Evolutionary conservation across 2,113 vertebrate species (phyloP), one percentile per base, ranked within the genome.

Genomic region (Regulus satrapa): DNA sequence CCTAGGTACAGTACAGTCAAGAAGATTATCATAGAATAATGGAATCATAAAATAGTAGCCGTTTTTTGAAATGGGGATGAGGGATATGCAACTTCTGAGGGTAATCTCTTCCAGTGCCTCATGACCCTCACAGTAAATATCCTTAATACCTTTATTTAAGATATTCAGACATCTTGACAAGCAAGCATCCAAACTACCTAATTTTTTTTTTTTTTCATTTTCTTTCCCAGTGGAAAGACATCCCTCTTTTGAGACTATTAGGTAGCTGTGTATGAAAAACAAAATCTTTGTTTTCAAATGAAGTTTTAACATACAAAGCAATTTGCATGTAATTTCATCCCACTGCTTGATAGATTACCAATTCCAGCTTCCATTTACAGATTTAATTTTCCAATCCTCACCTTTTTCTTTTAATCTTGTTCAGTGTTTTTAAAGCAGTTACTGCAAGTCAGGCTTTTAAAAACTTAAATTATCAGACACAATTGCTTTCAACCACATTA

Each of bases 401-500:
- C 68, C 38, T 93, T 77, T 85, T 85, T 55, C 20, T 85, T 78
- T 89, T 88, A 66, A 85, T 88, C 68, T 85, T 64, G 31, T 73
- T 94, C 63, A 38, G 36, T 86, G 40, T 84, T 94, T 94, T 93
- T 90, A 88, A 96, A 93, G 72, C 45, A 74, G 78, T 82, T 95
- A 79, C 32, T 89, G 45, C 54, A 96, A 96, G 89, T 55, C 68
- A 94, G 67, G 55, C 75, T 96, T 90, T 91, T 90, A 90, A 93
- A 95, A 83, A 73, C 63, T 13, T 94, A 92, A 90, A 93, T 95
- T 88, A 96, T 79, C 38, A 91, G 77, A 31, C 62, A 71, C 15
- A 79, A 80, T 80, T 94, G 74, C 96, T 94, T 95, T 96, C 89
- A 96, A 90, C 24, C 7, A 73, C 75, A 92, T 85, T 90, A 88